Evolutionary conservation across 2,888 invertebrate genomes (phyloP).

Genomic region (Acanthosoma haemorrhoidale): DNA sequence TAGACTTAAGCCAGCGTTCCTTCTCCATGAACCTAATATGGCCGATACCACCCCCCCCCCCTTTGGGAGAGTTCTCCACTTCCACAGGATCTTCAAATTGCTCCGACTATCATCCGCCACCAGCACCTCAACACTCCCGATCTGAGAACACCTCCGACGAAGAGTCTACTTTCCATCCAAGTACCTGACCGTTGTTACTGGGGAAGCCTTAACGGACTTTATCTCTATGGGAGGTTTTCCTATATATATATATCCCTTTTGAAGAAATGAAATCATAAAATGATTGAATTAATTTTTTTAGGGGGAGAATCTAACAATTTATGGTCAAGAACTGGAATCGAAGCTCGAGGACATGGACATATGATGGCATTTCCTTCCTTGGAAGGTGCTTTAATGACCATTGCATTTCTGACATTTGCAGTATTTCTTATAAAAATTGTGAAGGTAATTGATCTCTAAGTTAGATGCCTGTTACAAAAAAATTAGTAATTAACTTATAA

Average conservation of each 20-base stretch:
- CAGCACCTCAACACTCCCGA: no score
- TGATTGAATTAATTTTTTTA: background rate
- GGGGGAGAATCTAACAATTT: constrained; percentile 28
- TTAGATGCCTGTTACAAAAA: no score
- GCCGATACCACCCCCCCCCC: no score
- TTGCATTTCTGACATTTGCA: constrained; percentile 78
- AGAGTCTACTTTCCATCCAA: no score
- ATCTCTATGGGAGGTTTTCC: background rate
- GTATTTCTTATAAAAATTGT: constrained; percentile 78
- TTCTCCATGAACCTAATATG: no score
- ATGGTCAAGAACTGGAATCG: constrained; percentile 24
- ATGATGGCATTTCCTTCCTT: constrained; percentile 60
- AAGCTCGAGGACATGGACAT: constrained; percentile 49
- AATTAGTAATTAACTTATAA: no score
- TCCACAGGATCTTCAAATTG: no score
- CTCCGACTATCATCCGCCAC: no score
- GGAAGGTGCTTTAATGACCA: constrained; percentile 74
- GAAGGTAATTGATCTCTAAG: constrained; percentile 54
- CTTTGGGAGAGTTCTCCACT: no score
- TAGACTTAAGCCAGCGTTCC: no score
- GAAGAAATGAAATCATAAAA: background rate
- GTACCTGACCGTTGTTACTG: no score
- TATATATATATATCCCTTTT: background rate
- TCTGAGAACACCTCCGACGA: no score
- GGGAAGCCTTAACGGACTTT: background rate